A percentile compares a stretch with the other conserved stretches of the same genome.
These are phyloP conservation scores for Neomicropteryx cornuta DNA, from an alignment of 1,140 invertebrate genomes.

Conservation along the genomic window DNA sequence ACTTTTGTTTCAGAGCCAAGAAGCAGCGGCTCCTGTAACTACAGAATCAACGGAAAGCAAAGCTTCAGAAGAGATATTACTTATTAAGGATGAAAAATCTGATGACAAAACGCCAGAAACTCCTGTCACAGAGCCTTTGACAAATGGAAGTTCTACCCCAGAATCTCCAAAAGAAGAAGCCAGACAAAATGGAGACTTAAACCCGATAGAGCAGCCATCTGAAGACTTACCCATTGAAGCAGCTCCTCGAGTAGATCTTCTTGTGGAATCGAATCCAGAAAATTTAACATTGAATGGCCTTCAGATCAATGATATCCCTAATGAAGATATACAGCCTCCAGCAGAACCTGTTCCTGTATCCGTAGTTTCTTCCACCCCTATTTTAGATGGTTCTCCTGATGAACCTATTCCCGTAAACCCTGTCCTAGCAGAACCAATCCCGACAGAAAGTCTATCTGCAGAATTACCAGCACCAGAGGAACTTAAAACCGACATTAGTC, in stretches of 20 bases:
- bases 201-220: constrained; percentile 5
- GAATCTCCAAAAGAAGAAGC: constrained; percentile 31
- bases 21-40: constrained; percentile 24
- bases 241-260: constrained; percentile 1
- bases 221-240: constrained; percentile 3
- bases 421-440: too few species aligned
- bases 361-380: too few species aligned
- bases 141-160: constrained; percentile 35
- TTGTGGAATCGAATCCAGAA: constrained; percentile 5
- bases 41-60: constrained; percentile 23
- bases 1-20: too few species aligned
- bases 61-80: constrained; percentile 22
- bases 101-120: constrained; percentile 37
- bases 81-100: constrained; percentile 21
- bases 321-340: too few species aligned
- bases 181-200: constrained; percentile 11
- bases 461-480: too few species aligned
- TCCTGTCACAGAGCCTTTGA: constrained; percentile 37
- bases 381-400: too few species aligned
- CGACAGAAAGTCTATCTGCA: too few species aligned
- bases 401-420: too few species aligned
- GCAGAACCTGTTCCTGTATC: too few species aligned
- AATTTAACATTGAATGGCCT: constrained; percentile 33
- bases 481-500: too few species aligned
- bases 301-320: constrained; percentile 27